Base-by-base conservation (phyloP, 37 sponge, comb jelly and placozoan genomes). In the Dysidea cf. avara region DNA sequence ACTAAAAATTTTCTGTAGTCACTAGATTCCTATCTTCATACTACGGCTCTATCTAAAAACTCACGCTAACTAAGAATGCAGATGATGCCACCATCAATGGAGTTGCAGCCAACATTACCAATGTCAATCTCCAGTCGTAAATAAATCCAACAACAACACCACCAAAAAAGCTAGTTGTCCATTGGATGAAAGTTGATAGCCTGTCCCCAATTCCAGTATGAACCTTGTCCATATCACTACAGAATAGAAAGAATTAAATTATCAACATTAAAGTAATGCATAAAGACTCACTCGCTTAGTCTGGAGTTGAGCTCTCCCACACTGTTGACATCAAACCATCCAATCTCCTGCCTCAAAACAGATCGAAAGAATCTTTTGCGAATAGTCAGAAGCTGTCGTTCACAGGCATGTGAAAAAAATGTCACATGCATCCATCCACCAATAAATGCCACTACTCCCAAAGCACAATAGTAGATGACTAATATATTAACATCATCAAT, bases 301-400 rank as follows among this genome's bases (percentile, higher is more conserved):
- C 91, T 73, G 18, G 91, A 87, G 47, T 85, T 77, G 36, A 94
- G 74, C 9, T 88, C 85, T n/a, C 92, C 95, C n/a, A 89, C 87
- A 29, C 82, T 69, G 64, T 90, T 85, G 18, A 86, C 74, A 65
- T 94, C 95, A 77, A 80, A 94, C 84, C 79, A 94, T 56, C 78
- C 88, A n/a, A 87, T 83, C 63, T 94, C 88, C 61, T 86, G 88
- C 25, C 71, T 39, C 66, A 87, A 43, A n/a, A 87, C 56, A 22
- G 88, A 48, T 6, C 52, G 30, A 39, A 43, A 87, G 46, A 77
- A 57, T 20, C 0, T 6, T 12, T 28, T 33, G 24, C 73, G 25
- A 11, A 87, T 66, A 20, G 61, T 52, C 0, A 54, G 50, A 18
- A 43, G 57, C 57, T 83, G 84, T 34, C 61, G 64, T 56, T 63